Conservation (phyloP, 2,888 invertebrate species). For the Coelopa pilipes region DNA sequence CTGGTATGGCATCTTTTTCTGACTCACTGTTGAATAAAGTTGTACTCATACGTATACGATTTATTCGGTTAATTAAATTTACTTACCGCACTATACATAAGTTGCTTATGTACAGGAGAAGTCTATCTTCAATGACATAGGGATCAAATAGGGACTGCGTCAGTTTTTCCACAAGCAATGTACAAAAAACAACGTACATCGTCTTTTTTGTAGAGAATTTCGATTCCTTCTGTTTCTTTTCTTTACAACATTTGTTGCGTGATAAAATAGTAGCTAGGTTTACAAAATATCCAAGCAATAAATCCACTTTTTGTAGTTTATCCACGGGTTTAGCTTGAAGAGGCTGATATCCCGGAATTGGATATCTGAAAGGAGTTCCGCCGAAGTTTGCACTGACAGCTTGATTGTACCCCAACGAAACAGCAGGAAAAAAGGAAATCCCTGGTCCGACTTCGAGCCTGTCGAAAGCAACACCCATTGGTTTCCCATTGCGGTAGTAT, state of each 20-base stretch:
- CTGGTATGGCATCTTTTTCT: conserved; percentile 58
- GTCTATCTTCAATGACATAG: conserved; percentile 77
- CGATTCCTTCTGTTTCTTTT: conserved; percentile 46
- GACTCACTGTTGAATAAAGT: conserved; percentile 46
- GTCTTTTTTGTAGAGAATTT: conserved; percentile 65
- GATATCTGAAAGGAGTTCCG: conserved; percentile 74
- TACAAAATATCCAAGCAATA: conserved; percentile 59
- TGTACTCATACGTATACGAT: too few species aligned
- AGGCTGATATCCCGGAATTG: conserved; percentile 75
- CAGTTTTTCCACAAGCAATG: conserved; percentile 72
- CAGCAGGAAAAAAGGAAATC: conserved; percentile 82
- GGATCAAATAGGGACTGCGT: conserved; percentile 73
- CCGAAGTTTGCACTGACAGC: conserved; percentile 85
- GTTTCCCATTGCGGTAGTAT: conserved; percentile 79
- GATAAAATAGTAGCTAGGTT: conserved; percentile 62
- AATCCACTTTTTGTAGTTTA: conserved; percentile 56
- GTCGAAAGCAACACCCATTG: conserved; percentile 79
- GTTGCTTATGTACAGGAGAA: conserved; percentile 69
- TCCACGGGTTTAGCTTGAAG: conserved; percentile 70
- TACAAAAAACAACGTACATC: conserved; percentile 70
- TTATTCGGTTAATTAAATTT: conserved; percentile 1
- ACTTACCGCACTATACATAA: conserved; percentile 54
- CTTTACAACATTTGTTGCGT: conserved; percentile 52
- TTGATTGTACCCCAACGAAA: conserved; percentile 81
- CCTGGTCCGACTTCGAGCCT: conserved; percentile 78